Conservation (phyloP, 2,888 invertebrate genomes). For the Mantis religiosa region DNA sequence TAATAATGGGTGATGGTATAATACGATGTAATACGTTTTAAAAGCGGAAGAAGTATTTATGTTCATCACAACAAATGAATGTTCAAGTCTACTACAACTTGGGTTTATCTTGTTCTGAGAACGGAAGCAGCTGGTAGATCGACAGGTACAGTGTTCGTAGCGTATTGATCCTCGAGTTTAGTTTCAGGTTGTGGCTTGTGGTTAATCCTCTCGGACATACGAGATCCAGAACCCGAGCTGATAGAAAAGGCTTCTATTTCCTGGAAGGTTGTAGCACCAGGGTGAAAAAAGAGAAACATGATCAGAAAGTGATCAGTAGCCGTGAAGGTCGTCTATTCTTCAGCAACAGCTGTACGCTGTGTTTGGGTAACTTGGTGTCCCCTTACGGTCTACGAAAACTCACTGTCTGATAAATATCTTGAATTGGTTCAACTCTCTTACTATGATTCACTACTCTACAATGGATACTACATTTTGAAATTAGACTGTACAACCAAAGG, state of each 20-base stretch:
- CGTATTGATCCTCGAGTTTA: not conserved
- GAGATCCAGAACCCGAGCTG: not conserved
- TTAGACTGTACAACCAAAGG: too few relatives aligned
- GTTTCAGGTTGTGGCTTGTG: not conserved
- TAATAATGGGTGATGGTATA: too few relatives aligned
- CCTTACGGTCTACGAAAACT: too few relatives aligned
- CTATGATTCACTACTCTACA: too few relatives aligned
- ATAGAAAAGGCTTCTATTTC: not conserved
- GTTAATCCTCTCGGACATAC: not conserved
- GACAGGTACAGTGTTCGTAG: not conserved
- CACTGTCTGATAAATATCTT: too few relatives aligned
- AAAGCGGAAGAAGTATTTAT: too few relatives aligned
- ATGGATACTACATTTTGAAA: too few relatives aligned
- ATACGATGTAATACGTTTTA: too few relatives aligned
- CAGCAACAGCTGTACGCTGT: not conserved
- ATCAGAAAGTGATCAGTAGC: not conserved
- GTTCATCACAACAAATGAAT: too few relatives aligned
- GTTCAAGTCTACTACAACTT: too few relatives aligned
- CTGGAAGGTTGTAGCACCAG: not conserved
- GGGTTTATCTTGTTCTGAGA: too few relatives aligned
- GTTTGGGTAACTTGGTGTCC: not conserved
- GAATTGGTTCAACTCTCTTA: too few relatives aligned
- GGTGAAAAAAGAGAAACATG: not conserved
- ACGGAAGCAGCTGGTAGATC: not conserved
- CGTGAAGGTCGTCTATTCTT: not conserved